phyloP scores from a whole-genome alignment of 2,113 vertebrate species.

The Pomatostomus ruficeps region DNA sequence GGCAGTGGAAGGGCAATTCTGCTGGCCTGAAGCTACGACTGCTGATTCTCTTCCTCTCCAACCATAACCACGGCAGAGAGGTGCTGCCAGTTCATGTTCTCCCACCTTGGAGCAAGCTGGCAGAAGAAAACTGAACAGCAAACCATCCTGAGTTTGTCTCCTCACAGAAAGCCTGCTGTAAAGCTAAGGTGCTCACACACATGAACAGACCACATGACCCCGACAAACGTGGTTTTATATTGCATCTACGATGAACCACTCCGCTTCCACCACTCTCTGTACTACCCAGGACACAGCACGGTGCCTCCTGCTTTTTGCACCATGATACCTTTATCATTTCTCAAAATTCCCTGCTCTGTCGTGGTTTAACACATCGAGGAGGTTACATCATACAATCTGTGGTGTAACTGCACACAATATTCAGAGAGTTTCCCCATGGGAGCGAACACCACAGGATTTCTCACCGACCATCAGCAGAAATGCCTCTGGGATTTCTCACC shows the following conservation, averaged over 20 bases:
- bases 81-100: neutral
- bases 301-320: neutral
- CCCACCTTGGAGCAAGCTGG: neutral
- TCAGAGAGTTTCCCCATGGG: neutral
- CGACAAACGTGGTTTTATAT: accelerated
- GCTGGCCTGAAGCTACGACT: neutral
- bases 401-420: accelerated
- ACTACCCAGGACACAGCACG: too few relatives aligned
- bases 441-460: neutral
- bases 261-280: accelerated
- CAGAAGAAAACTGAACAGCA: neutral
- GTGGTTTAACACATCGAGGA: neutral
- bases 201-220: accelerated
- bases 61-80: neutral
- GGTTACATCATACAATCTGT: accelerated
- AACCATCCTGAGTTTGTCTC: neutral
- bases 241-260: neutral
- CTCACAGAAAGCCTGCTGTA: neutral
- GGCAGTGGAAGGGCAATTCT: neutral
- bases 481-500: neutral
- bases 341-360: neutral
- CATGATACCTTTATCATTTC: accelerated
- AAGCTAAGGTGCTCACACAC: neutral
- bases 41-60: too few relatives aligned
- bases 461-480: neutral